Conservation (phyloP, 2,888 invertebrate species). For the Malacosoma neustria region DNA sequence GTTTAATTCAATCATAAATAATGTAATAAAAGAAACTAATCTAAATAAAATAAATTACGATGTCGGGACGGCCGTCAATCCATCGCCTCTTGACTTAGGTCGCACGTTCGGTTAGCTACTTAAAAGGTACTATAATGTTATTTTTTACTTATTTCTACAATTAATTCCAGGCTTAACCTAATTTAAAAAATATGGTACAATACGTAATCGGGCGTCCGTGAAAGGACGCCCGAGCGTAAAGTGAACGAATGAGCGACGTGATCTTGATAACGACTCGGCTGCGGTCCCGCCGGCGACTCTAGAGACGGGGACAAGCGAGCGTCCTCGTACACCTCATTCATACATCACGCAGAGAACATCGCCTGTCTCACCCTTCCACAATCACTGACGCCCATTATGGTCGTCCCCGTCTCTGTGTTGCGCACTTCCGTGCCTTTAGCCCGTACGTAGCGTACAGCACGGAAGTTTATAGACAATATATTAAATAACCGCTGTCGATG, state of each 20-base stretch:
- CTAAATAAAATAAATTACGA: conserved; percentile 73
- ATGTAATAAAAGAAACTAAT: conserved; percentile 57
- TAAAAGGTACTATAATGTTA: conserved; percentile 69
- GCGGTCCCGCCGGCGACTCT: conserved; percentile 56
- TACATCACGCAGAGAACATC: conserved; percentile 33
- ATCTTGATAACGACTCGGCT: conserved; percentile 69
- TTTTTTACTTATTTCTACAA: conserved; percentile 65
- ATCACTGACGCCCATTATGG: conserved; percentile 52
- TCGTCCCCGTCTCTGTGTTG: conserved; percentile 69
- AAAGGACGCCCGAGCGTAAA: conserved; percentile 58
- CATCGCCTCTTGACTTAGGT: conserved; percentile 73
- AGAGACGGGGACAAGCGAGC: conserved; percentile 72
- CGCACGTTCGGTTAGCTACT: conserved; percentile 73
- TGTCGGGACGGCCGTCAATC: conserved; percentile 73
- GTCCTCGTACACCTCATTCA: conserved; percentile 37
- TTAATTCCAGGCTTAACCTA: conserved; percentile 65
- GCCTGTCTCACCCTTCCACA: conserved; percentile 55
- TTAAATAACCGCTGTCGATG: conserved; percentile 61
- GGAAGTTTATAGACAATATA: conserved; percentile 54
- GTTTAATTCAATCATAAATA: conserved; percentile 65
- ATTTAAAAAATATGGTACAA: conserved; percentile 69
- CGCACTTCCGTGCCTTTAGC: conserved; percentile 35
- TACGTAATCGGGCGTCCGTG: conserved; percentile 52
- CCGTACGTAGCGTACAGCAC: conserved; percentile 40
- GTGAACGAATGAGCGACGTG: conserved; percentile 70